Evolutionary conservation across 2,888 invertebrate genomes (phyloP), one percentile per base, ranked within the genome.

Genomic region (Lapara coniferarum): DNA sequence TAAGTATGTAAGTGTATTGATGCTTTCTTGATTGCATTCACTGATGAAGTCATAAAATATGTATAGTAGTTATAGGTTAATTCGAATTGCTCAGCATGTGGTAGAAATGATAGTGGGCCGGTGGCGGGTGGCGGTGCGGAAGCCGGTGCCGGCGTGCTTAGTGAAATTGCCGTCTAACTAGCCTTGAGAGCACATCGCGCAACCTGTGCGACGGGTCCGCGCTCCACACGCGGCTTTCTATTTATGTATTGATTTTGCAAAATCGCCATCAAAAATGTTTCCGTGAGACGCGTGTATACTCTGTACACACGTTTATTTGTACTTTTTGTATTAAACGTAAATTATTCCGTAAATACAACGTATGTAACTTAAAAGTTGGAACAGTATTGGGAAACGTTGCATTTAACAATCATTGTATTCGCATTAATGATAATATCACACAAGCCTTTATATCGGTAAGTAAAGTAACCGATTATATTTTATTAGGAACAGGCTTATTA

Each of bases 221-320:
- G 66, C 71, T 80, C 71, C 74, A 71, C 71, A 68, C 70, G 68
- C 76, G 74, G 78, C 80, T 83, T 82, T 84, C 84, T 81, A 83
- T 82, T 79, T 82, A 75, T 75, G 73, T 72, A 77, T 75, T 78
- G 73, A 75, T 75, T 77, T 75, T 77, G 72, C 74, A 76, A 74
- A 80, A 82, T 73, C 51, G 12, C n/a, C 46, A 14, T 69, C 37
- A 25, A 51, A 19, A n/a, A 70, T 59, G 53, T 59, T 51, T 53
- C 12, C 53, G 37, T 37, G 37, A 2, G 10, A 44, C 46, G 49
- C 13, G 19, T 46, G 46, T 46, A 19, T 19, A 12, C 16, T 19
- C 12, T 56, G 25, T 30, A 25, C 56, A 25, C 55, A 25, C 55
- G 19, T 19, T 56, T 56, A 25, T 16, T 56, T 19, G 12, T 37